Base-by-base conservation (phyloP, 2,888 invertebrate genomes). In the Oasisia sp. region DNA sequence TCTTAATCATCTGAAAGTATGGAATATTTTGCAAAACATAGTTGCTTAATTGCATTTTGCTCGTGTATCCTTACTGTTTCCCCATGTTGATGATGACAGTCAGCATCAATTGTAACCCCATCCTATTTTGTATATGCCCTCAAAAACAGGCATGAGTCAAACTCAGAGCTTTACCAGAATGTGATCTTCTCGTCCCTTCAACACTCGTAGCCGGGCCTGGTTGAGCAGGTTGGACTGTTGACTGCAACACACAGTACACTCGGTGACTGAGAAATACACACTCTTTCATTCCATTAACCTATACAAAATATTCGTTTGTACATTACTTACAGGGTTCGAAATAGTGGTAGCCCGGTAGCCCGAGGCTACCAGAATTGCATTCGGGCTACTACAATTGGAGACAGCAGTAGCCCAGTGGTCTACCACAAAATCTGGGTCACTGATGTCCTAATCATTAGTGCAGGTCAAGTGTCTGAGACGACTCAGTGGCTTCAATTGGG, bases 151-250 rank as follows among this genome's bases (percentile, higher is more conserved):
- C 12, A 50, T 50, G 50, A 50, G 8, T 50, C 38, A 50, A 50
- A 50, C 50, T 50, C 9, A 50, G 32, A 38, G 44, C 32, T 90
- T 90, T 32, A 90, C 32, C 44, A 32, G 44, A 27, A 99, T 98
- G 96, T 99, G 99, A 97, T 99, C 99, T 97, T 99, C 99, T 95
- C 99, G 98, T 50, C 98, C 98, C 97, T 99, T 99, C 94, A 99
- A 97, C 93, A 99, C 99, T 96, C 98, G 98, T 95, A 99, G 97
- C 97, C 99, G 98, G 94, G 99, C 99, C 97, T 99, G 99, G 97
- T 99, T 99, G 96, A 99, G 97, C 98, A 99, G 98, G 97, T 99
- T 99, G 92, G 99, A 99, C 93, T 99, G 99, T 97, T 99, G 99
- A 96, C 98, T 98, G 94, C 91, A 95, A 93, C 74, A 74, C 74